Evolutionary conservation across 2,888 invertebrate species (phyloP).

Genomic region (Sesia apiformis): DNA sequence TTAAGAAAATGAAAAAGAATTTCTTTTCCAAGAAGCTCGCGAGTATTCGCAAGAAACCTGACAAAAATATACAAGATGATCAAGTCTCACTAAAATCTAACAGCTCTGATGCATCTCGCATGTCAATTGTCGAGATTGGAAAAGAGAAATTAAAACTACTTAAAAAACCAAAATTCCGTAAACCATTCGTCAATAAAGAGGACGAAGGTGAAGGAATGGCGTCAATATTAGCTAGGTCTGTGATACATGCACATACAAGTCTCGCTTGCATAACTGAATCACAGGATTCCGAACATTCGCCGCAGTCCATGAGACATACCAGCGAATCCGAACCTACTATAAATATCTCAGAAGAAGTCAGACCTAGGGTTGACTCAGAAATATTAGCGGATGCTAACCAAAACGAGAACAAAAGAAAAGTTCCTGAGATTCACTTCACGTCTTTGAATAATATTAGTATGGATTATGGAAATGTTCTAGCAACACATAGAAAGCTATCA

Average conservation of each 20-base stretch:
- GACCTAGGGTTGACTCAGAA: conserved; percentile 12
- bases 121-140: conserved; percentile 54
- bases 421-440: conserved; percentile 49
- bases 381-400: conserved; percentile 12
- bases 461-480: conserved; percentile 16
- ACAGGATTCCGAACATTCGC: conserved; percentile 63
- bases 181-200: conserved; percentile 39
- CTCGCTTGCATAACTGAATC: conserved; percentile 74
- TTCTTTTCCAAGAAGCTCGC: conserved; percentile 77
- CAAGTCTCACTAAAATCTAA: conserved; percentile 68
- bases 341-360: conserved; percentile 37
- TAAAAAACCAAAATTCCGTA: conserved; percentile 52
- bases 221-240: conserved; percentile 78
- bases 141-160: conserved; percentile 56
- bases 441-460: conserved; percentile 52
- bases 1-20: conserved; percentile 77
- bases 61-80: conserved; percentile 63
- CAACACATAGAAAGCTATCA: conserved; percentile 35
- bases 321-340: conserved; percentile 59
- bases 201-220: conserved; percentile 78
- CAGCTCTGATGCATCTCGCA: conserved; percentile 61
- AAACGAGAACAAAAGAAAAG: conserved; percentile 13
- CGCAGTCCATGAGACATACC: conserved; percentile 47
- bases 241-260: conserved; percentile 75
- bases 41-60: conserved; percentile 71